Percentiles rank a stretch among this genome's conserved stretches.
Evolutionary conservation across 2,797 vertebrate genomes (phyloP).

Genomic region (Enteromius trimaculatus): DNA sequence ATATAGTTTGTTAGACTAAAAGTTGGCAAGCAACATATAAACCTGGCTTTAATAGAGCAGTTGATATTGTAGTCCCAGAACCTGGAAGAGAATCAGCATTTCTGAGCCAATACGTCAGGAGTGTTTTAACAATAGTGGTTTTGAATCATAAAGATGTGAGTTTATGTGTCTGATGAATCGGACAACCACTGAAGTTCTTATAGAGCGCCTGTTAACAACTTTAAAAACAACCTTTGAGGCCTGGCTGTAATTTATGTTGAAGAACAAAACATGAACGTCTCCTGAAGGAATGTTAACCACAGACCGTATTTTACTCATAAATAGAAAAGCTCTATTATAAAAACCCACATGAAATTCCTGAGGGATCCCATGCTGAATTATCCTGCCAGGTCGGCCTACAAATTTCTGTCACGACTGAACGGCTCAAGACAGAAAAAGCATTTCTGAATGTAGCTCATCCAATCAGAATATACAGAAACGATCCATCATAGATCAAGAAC

Average conservation of each 20-base stretch:
- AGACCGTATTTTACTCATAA: not conserved
- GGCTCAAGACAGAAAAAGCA: not conserved
- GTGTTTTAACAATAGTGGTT: too few relatives aligned
- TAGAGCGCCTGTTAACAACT: not conserved
- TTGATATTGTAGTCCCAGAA: not conserved
- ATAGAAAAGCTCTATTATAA: not conserved
- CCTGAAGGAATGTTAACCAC: not conserved
- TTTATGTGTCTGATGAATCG: not conserved
- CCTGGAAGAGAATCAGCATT: not conserved
- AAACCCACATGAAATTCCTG: not conserved
- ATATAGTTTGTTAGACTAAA: too few relatives aligned
- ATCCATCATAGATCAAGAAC: not conserved
- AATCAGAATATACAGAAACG: not conserved
- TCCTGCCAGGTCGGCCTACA: conserved; percentile 6
- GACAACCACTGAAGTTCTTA: not conserved
- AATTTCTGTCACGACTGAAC: not conserved
- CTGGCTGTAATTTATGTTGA: not conserved
- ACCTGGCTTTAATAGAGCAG: not conserved
- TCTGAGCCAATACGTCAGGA: not conserved
- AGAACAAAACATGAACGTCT: not conserved
- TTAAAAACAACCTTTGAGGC: not conserved
- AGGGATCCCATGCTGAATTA: not conserved
- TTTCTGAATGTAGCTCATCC: not conserved
- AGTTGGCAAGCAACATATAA: not conserved
- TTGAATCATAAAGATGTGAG: not conserved